phyloP scores from a whole-genome alignment of 2,888 invertebrate species.

The Branchellion lobata region DNA sequence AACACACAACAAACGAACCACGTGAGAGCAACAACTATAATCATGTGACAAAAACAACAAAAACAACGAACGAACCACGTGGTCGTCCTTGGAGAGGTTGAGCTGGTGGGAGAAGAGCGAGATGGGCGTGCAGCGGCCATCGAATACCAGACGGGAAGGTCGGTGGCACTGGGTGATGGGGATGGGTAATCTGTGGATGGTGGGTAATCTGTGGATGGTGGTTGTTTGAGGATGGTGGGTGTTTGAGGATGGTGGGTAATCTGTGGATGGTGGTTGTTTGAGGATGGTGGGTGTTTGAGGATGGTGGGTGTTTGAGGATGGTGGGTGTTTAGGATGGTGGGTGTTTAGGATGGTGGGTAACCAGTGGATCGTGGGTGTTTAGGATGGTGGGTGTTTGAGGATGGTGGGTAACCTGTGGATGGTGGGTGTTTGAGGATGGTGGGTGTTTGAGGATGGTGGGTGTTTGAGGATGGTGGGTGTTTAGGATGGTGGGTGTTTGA shows the following conservation, averaged over 20 bases:
- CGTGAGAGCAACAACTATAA: no score
- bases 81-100: not conserved
- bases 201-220: not conserved
- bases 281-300: not conserved
- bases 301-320: not conserved
- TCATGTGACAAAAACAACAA: no score
- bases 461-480: not conserved
- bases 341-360: not conserved
- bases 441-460: not conserved
- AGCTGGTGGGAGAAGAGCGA: conserved; percentile 22
- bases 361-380: not conserved
- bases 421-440: no score
- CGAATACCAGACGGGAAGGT: conserved; percentile 40
- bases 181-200: not conserved
- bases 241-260: no score
- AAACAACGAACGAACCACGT: no score
- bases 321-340: not conserved
- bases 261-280: no score
- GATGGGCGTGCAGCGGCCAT: conserved; percentile 40
- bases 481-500: not conserved
- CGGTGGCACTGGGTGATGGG: conserved; percentile 5
- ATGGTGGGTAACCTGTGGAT: no score
- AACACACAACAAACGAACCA: not conserved
- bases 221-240: not conserved
- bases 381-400: not conserved